phyloP scores from a whole-genome alignment of 2,113 vertebrate genomes.

The Gambusia holbrooki region DNA sequence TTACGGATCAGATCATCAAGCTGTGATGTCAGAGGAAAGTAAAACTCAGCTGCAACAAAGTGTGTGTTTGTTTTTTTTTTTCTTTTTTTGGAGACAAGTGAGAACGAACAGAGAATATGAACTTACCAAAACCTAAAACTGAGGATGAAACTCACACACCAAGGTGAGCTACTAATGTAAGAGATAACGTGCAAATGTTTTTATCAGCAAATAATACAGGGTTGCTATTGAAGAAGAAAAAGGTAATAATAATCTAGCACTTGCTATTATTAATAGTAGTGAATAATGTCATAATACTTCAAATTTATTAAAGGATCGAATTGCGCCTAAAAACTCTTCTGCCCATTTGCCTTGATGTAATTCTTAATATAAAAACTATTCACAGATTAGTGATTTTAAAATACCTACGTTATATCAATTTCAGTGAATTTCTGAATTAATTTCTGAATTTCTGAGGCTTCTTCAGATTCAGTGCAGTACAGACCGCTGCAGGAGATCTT shows the following conservation, averaged over 20 bases:
- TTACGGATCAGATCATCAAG: slow-evolving; percentile 60
- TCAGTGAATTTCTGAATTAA: no score
- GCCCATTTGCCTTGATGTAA: not conserved
- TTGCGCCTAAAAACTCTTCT: not conserved
- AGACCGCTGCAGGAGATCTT: no score
- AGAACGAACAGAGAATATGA: slow-evolving; percentile 21
- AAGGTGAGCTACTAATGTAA: not conserved
- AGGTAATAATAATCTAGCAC: no score
- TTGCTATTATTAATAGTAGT: no score
- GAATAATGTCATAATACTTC: not conserved
- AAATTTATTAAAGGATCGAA: not conserved
- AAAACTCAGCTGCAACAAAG: slow-evolving; percentile 60
- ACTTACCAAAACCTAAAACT: slow-evolving; percentile 24
- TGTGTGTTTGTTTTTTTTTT: slow-evolving; percentile 10
- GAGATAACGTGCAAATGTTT: not conserved
- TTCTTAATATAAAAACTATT: not conserved
- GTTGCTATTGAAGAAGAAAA: not conserved
- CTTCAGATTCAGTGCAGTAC: no score
- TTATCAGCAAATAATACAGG: no score
- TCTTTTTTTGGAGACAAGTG: slow-evolving; percentile 27
- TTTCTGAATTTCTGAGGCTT: no score
- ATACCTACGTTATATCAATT: not conserved
- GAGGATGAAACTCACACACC: slow-evolving; percentile 8
- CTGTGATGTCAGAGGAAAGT: slow-evolving; percentile 69
- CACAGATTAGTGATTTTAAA: not conserved